Evolutionary conservation across 1,140 invertebrate genomes (phyloP), one percentile per base, ranked within the genome.

Genomic region (Bombus vancouverensis): DNA sequence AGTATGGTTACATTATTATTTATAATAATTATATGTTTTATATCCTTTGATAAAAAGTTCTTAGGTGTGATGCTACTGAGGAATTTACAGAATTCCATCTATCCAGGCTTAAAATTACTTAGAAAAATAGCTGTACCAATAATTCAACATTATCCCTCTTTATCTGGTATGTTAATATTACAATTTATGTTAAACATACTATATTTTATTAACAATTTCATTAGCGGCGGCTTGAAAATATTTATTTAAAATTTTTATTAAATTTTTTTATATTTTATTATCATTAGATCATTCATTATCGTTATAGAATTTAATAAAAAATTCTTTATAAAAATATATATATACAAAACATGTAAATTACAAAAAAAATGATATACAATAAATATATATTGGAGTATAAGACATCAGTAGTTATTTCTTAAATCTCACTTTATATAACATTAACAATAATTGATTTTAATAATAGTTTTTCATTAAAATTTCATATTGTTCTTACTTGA

Each of bases 1-100:
- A 18, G 65, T 39, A 59, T 85, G 25, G 28, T 92, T 13, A 42
- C 80, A 10, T 13, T 91, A 32, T 57, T 86, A 57, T 85, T 93
- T 42, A 71, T 81, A n/a, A 73, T 90, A 53, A 44, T 94, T 53
- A 88, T 79, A 86, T 91, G 86, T n/a, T 90, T 65, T 81, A 34
- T 92, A 81, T 86, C 93, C 37, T 94, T 94, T 89, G 93, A 95
- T 91, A 95, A 95, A 90, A 96, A 95, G 88, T 92, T 94, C 37
- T 94, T 95, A 1, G 95, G 96, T 74, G 96, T 94, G 91, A 94
- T 96, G 87, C 85, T 97, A 80, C 92, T 96, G 81, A 96, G 96
- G 90, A 96, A 97, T 94, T 91, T 97, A 57, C 97, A 97, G 94
- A 96, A 96, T 91, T 96, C 96, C 89, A 97, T 97, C 92, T 97